Base-by-base conservation (phyloP, 2,888 invertebrate genomes). In the Diploptera punctata region DNA sequence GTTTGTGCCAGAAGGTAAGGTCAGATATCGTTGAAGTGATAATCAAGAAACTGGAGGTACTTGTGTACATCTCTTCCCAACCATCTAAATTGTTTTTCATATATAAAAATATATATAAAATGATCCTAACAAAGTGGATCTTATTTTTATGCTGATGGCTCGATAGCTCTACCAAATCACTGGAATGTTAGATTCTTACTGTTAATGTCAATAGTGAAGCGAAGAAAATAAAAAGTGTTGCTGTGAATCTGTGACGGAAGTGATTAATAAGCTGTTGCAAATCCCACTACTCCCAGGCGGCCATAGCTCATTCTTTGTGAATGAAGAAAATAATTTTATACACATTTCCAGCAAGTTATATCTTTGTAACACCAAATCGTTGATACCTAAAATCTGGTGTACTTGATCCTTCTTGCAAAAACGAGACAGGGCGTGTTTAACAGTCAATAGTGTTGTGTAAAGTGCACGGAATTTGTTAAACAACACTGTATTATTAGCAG, bases 1-100 rank as follows among this genome's bases (percentile, higher is more conserved):
- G 62, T 52, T 68, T 33, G 16, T 57, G 57, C n/a, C 43, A 10
- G 43, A 19, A 65, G 65, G 65, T 65, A 65, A 61, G 65, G 44
- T 65, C 29, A 29, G 18, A 24, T 54, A 24, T 54, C 24, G 54
- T 24, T 54, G 24, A 54, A 54, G 65, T 47, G 47, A 47, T 47
- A 54, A 18, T 57, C 57, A 57, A 52, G 16, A 16, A 57, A 29
- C 57, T 57, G 7, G 10, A 7, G 33, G 10, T 33, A 33, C 33
- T 33, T 33, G 33, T 33, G 33, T 33, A 7, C 10, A 33, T 33
- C 29, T 57, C 24, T 52, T 52, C 52, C 52, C 24, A 21, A 18
- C 52, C 52, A 24, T 52, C 52, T 52, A 9, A 52, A 3, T 33
- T 33, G 33, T 7, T 33, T 33, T 33, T 33, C 33, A 10, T 33